phyloP scores from a whole-genome alignment of 2,113 vertebrate species.

The Polyodon spathula region DNA sequence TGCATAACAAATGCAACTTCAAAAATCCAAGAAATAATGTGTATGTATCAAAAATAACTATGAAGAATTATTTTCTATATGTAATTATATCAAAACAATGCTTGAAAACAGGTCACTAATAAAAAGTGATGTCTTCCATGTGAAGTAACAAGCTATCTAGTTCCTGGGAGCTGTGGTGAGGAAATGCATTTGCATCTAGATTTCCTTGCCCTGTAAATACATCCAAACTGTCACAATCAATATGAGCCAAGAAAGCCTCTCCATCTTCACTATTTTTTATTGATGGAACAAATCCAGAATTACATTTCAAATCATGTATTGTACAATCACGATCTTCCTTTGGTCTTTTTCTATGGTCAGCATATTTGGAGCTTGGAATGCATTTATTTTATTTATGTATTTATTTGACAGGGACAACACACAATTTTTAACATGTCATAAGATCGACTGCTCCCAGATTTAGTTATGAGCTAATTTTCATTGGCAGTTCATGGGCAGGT shows the following conservation, averaged over 20 bases:
- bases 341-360: not conserved
- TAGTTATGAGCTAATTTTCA: too few relatives aligned
- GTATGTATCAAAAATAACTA: too few relatives aligned
- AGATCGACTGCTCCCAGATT: too few relatives aligned
- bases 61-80: too few relatives aligned
- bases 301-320: not conserved
- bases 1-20: too few relatives aligned
- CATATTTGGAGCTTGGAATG: not conserved
- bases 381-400: too few relatives aligned
- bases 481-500: too few relatives aligned
- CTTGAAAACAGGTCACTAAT: slow-evolving; percentile 10
- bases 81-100: too few relatives aligned
- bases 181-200: slow-evolving; percentile 1
- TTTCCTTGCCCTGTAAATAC: not conserved
- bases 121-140: slow-evolving; percentile 9
- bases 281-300: slow-evolving; percentile 1
- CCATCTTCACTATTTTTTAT: not conserved
- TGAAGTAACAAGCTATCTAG: slow-evolving; percentile 1
- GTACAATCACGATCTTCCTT: not conserved
- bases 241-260: not conserved
- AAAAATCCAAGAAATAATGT: too few relatives aligned
- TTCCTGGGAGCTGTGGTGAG: slow-evolving; percentile 10
- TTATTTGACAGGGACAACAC: too few relatives aligned
- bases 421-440: too few relatives aligned
- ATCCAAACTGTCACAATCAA: slow-evolving; percentile 1